A percentile compares a stretch with the other conserved stretches of the same genome.
phyloP scores from a whole-genome alignment of 1,140 invertebrate species.

The Heliothis virescens region DNA sequence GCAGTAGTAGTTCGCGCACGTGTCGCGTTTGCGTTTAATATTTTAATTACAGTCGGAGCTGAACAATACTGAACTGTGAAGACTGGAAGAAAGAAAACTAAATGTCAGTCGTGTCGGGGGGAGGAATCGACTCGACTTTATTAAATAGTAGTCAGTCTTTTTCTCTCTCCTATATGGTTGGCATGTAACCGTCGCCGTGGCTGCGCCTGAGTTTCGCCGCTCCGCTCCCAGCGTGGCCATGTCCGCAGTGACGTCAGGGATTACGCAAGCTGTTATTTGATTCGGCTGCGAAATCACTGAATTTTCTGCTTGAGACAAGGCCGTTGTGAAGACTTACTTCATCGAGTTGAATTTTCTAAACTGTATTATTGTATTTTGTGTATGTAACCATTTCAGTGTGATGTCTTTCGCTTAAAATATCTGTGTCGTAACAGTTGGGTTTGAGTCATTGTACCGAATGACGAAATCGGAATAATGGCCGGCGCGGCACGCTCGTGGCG shows the following conservation, averaged over 20 bases:
- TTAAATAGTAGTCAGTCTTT: conserved; percentile 82
- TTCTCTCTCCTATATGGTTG: conserved; percentile 85
- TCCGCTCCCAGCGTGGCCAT: conserved; percentile 51
- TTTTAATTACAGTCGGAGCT: conserved; percentile 63
- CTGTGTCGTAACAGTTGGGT: conserved; percentile 70
- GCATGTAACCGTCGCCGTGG: conserved; percentile 63
- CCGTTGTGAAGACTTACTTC: conserved; percentile 21
- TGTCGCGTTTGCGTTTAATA: conserved; percentile 53
- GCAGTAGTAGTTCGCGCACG: conserved; percentile 53
- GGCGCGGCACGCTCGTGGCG: conserved; percentile 64
- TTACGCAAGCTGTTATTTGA: conserved; percentile 79
- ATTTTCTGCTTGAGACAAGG: conserved; percentile 80
- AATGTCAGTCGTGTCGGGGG: conserved; percentile 79
- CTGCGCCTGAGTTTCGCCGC: conserved; percentile 2
- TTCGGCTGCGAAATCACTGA: conserved; percentile 82
- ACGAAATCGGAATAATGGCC: conserved; percentile 71
- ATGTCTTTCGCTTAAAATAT: conserved; percentile 62
- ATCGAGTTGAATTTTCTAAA: not conserved
- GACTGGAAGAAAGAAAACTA: conserved; percentile 70
- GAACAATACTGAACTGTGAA: conserved; percentile 57
- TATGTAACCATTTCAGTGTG: conserved; percentile 31
- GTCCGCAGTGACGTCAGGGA: conserved; percentile 82
- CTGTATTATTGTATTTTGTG: conserved; percentile 21
- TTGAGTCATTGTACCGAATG: conserved; percentile 73
- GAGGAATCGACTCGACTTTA: conserved; percentile 80